Base-by-base conservation (phyloP, 2,113 vertebrate genomes). In the Sander vitreus region DNA sequence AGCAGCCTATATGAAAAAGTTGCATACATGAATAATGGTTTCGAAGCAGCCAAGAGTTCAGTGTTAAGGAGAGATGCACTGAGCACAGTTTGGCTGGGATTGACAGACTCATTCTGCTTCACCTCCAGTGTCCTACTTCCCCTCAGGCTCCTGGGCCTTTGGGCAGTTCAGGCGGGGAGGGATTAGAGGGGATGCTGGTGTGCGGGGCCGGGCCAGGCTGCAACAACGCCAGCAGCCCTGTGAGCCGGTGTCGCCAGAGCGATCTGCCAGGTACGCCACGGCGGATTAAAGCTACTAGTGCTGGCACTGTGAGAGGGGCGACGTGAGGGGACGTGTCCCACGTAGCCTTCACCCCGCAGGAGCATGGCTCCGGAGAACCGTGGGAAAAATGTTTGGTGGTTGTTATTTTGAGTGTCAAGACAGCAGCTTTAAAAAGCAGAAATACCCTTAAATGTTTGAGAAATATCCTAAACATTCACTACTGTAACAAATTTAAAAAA, bases 201-300 rank as follows among this genome's bases (percentile, higher is more conserved):
- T 64, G 88, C 48, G 75, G 87, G 84, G 77, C 73, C 76, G 80
- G 80, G 74, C 84, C 80, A 82, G 83, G 84, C 84, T 74, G 85
- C 86, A 80, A 80, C 86, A 76, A 84, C 76, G 68, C 86, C 83
- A 66, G 85, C 80, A 79, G 88, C 78, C 77, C 80, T 70, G 72
- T 68, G 88, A 86, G 85, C 85, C 85, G 87, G 90, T 78, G 91
- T 89, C 91, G 85, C 88, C 85, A 88, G 88, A 91, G 73, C 55
- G 88, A 91, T 87, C 86, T 90, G 92, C 94, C 92, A 94, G 91
- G 94, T 95, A 94, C 92, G 90, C 89, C 86, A 75, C n/a, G 27
- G 67, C 51, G 89, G 94, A 95, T 95, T 93, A 94, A 86, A 91
- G 81, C 78, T 81, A 80, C 50, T 71, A 84, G 87, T 70, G 84